A percentile compares a stretch with the other conserved stretches of the same genome.
These are phyloP conservation scores for Chrysochloris asiatica DNA, from an alignment of 2,113 vertebrate species.

Conservation along the genomic window DNA sequence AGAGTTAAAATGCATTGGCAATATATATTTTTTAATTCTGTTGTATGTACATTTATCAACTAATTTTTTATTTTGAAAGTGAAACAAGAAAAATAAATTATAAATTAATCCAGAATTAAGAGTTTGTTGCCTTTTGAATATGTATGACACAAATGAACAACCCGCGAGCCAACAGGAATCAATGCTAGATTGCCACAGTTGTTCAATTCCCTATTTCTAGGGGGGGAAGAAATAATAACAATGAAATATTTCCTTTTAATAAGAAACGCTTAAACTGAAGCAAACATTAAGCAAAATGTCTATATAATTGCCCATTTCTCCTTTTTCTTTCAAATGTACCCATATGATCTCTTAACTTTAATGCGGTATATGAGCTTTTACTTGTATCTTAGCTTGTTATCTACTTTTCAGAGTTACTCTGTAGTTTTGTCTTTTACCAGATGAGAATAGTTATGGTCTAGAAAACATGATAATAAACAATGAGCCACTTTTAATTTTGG, in stretches of 20 bases:
- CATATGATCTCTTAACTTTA: neutral
- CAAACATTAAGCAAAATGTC: constrained; percentile 24
- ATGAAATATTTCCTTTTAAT: constrained; percentile 3
- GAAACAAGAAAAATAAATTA: neutral
- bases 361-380: neutral
- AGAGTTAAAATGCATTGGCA: neutral
- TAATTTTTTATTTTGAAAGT: neutral
- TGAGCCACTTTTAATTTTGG: neutral
- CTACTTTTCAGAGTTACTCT: neutral
- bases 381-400: neutral
- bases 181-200: constrained; percentile 15
- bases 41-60: too few relatives aligned
- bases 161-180: constrained; percentile 25
- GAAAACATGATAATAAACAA: neutral
- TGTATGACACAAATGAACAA: neutral
- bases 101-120: constrained; percentile 22
- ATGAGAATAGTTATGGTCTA: neutral
- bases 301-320: neutral
- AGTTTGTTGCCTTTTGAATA: constrained; percentile 40
- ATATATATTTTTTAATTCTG: neutral
- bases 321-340: neutral
- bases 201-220: neutral
- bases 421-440: neutral
- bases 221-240: neutral
- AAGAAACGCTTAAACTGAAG: constrained; percentile 52